phyloP scores from a whole-genome alignment of 2,797 vertebrate species.

The Synanceia verrucosa region DNA sequence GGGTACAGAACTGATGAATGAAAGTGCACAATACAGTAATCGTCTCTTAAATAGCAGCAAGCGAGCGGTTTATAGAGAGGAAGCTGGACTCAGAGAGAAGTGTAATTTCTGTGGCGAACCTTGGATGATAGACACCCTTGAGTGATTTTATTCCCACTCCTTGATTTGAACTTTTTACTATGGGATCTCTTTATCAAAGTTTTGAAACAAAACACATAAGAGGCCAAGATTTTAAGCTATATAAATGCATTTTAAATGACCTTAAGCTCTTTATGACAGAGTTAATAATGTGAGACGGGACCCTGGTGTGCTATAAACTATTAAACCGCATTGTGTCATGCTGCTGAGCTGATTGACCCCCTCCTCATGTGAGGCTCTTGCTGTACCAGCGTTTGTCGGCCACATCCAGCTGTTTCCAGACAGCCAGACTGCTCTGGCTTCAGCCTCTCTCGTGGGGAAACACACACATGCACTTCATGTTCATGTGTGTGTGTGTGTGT shows the following conservation, averaged over 20 bases:
- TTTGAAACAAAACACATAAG: constrained; percentile 3
- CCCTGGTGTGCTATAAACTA: constrained; percentile 17
- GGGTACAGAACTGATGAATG: constrained; percentile 4
- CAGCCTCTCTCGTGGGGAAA: constrained; percentile 17
- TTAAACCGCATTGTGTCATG: constrained; percentile 31
- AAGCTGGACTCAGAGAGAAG: constrained; percentile 15
- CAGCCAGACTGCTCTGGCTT: constrained; percentile 19
- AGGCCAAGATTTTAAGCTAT: constrained; percentile 5
- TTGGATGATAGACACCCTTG: not conserved
- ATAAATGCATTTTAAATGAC: constrained; percentile 47
- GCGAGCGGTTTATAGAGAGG: not conserved
- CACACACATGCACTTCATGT: constrained; percentile 17
- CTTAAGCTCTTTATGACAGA: constrained; percentile 32
- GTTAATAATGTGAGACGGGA: constrained; percentile 49
- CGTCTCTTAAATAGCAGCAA: constrained; percentile 13
- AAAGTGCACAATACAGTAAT: constrained; percentile 28
- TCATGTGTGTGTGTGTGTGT: not conserved
- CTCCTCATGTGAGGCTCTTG: constrained; percentile 21
- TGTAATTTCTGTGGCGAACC: not conserved
- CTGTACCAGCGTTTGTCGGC: constrained; percentile 4
- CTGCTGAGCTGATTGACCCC: constrained; percentile 43
- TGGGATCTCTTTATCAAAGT: not conserved
- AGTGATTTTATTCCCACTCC: not conserved
- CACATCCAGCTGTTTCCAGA: constrained; percentile 60
- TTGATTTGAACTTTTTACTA: constrained; percentile 20